These are phyloP conservation scores for Hippolais icterina DNA, from an alignment of 2,113 vertebrate genomes.

Conservation along the genomic window DNA sequence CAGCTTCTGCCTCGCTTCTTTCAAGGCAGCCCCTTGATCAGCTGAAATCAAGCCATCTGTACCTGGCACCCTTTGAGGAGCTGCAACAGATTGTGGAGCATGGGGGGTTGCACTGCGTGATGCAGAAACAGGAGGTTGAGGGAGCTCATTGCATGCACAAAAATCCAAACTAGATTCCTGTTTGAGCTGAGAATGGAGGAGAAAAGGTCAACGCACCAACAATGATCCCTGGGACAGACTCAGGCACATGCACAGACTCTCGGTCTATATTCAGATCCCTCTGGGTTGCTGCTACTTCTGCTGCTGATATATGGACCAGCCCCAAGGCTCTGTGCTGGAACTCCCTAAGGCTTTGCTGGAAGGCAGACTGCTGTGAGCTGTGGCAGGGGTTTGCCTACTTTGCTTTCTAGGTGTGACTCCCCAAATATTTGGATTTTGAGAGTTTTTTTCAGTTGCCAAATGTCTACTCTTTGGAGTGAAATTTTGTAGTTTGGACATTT, in stretches of 20 bases:
- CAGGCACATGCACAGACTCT: fast-evolving
- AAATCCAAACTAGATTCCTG: background rate
- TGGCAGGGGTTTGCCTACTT: background rate
- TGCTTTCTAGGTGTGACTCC: background rate
- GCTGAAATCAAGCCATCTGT: constrained; percentile 25
- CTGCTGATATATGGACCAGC: fast-evolving
- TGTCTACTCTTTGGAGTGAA: background rate
- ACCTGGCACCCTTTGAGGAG: background rate
- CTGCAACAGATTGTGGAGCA: background rate
- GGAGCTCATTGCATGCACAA: background rate
- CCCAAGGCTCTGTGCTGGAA: fast-evolving
- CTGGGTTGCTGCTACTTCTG: background rate
- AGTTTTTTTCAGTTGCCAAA: background rate
- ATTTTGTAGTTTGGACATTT: background rate
- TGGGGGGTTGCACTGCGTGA: background rate
- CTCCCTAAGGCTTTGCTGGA: background rate
- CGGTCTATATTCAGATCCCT: background rate
- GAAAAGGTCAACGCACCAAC: background rate
- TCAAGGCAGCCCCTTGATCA: constrained; percentile 27
- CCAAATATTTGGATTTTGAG: background rate
- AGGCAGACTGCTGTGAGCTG: background rate
- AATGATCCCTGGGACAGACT: background rate
- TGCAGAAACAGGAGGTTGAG: background rate
- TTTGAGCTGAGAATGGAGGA: background rate
- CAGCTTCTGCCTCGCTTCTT: background rate